Evolutionary conservation across 1,140 invertebrate genomes (phyloP).

Genomic region (Euwallacea similis): DNA sequence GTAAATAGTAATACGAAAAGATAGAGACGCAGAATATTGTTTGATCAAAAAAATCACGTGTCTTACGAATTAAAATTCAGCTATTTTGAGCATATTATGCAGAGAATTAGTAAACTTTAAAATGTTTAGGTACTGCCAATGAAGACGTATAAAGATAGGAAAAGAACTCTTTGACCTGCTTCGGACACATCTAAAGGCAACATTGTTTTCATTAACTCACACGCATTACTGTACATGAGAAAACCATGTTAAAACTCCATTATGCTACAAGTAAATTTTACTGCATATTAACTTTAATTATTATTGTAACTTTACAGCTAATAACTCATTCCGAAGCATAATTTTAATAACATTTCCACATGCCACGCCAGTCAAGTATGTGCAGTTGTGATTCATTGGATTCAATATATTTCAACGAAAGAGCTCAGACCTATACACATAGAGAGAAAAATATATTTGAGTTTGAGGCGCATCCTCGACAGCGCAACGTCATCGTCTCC

Average conservation of each 20-base stretch:
- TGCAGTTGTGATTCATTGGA: constrained; percentile 12
- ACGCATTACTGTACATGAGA: too few relatives aligned
- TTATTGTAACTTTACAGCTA: constrained; percentile 28
- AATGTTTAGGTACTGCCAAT: too few relatives aligned
- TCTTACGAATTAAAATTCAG: too few relatives aligned
- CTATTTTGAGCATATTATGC: too few relatives aligned
- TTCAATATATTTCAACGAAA: not conserved
- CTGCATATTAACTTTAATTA: constrained; percentile 31
- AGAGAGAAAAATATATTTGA: not conserved
- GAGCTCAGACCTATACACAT: not conserved
- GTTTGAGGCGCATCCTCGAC: not conserved
- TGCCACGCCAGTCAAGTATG: constrained; percentile 18
- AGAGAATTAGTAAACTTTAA: too few relatives aligned
- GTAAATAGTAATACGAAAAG: too few relatives aligned
- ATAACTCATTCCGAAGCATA: constrained; percentile 29
- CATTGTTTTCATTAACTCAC: too few relatives aligned
- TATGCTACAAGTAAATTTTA: constrained; percentile 24
- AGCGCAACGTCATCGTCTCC: constrained; percentile 11
- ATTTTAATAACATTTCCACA: constrained; percentile 27
- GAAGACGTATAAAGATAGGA: too few relatives aligned
- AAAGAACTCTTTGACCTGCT: too few relatives aligned
- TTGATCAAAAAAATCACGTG: too few relatives aligned
- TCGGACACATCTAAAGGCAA: too few relatives aligned
- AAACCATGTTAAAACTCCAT: constrained; percentile 1
- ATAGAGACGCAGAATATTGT: too few relatives aligned